A percentile compares a stretch with the other conserved stretches of the same genome.
Conservation (phyloP, 2,113 vertebrate species). For the Chamaetylas fuelleborni region DNA sequence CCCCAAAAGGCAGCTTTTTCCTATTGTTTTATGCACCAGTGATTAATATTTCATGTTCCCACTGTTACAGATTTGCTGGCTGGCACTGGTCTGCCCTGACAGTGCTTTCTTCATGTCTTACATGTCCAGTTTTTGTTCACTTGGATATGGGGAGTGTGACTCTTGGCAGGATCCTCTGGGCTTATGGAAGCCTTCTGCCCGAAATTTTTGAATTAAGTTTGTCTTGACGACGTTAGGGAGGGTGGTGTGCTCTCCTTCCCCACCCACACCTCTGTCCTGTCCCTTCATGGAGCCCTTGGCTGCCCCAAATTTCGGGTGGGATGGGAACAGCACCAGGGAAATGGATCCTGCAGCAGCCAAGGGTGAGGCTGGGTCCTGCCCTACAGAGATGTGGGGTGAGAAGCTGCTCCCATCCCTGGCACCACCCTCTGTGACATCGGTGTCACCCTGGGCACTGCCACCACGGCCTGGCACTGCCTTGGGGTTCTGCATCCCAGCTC, state of each 20-base stretch:
- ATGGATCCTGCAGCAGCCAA: not conserved
- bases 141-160: not conserved
- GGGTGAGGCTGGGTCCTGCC: not conserved
- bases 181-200: not conserved
- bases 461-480: not conserved
- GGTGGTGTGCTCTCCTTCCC: not conserved
- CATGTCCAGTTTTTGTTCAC: slow-evolving; percentile 1
- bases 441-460: not conserved
- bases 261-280: not conserved
- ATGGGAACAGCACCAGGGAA: not conserved
- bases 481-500: not conserved
- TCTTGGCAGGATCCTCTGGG: slow-evolving; percentile 19
- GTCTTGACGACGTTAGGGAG: fast-evolving
- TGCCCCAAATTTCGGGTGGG: not conserved
- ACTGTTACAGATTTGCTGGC: not conserved
- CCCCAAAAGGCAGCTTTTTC: slow-evolving; percentile 54
- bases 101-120: slow-evolving; percentile 8
- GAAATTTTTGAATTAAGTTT: not conserved
- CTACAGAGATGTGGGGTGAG: not conserved
- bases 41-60: slow-evolving; percentile 61
- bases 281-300: fast-evolving
- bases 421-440: not conserved
- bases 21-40: slow-evolving; percentile 45
- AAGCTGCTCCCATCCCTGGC: not conserved
- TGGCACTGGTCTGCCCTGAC: slow-evolving; percentile 41